Conservation (phyloP, 2,888 invertebrate genomes). For the Heteromyza rotundicornis region DNA sequence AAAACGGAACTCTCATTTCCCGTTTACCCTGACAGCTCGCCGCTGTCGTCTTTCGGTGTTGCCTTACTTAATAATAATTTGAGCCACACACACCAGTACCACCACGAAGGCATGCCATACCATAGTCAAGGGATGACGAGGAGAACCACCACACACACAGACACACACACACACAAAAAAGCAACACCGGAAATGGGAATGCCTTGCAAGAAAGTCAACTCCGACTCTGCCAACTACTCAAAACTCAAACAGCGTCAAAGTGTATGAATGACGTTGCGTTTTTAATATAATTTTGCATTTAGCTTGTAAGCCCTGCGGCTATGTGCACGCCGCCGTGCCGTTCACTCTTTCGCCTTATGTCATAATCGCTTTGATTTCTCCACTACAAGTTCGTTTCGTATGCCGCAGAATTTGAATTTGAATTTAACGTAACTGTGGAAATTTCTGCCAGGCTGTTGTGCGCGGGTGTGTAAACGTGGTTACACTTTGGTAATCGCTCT, state of each 20-base stretch:
- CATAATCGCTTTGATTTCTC: conserved; percentile 14
- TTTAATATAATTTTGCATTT: conserved; percentile 9
- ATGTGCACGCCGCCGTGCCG: neutral
- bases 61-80: neutral
- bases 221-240: too few species aligned
- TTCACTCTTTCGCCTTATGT: too few species aligned
- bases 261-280: conserved; percentile 18
- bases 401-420: neutral
- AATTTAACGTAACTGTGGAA: neutral
- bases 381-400: neutral
- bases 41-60: neutral
- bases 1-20: conserved; percentile 44
- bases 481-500: conserved; percentile 1
- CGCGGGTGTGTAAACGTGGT: neutral
- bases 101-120: neutral
- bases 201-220: conserved; percentile 18
- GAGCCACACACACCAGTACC: neutral
- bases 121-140: too few species aligned
- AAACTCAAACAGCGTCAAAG: conserved; percentile 9
- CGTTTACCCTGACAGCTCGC: conserved; percentile 32
- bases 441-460: too few species aligned
- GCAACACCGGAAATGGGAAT: conserved; percentile 12
- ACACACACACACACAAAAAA: neutral
- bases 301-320: neutral
- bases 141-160: neutral